These are phyloP conservation scores for Bombylius discolor DNA, from an alignment of 2,888 invertebrate species.

Conservation along the genomic window DNA sequence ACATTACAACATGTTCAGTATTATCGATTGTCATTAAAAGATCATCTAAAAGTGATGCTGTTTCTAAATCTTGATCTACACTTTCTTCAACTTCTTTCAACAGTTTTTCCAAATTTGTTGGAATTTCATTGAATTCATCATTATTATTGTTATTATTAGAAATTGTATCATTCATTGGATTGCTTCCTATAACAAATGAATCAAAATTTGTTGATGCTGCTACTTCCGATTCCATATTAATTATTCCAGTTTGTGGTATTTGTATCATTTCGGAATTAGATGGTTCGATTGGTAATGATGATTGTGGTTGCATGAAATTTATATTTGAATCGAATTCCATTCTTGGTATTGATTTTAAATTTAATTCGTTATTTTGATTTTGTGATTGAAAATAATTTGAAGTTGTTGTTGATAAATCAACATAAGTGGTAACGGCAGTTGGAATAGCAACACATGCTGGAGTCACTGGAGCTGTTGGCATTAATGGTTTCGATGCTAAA, in stretches of 20 bases:
- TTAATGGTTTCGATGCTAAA: conserved; percentile 45
- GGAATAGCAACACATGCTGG: conserved; percentile 35
- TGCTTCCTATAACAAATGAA: neutral
- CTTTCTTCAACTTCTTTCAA: conserved; percentile 22
- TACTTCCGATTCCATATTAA: neutral
- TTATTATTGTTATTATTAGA: neutral
- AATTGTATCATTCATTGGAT: neutral
- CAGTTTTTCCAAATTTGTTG: conserved; percentile 28
- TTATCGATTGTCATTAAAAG: conserved; percentile 35
- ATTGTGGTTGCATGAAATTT: conserved; percentile 8
- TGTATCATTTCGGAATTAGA: no score
- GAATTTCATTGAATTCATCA: conserved; percentile 1
- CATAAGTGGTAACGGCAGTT: conserved; percentile 33
- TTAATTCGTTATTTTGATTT: neutral
- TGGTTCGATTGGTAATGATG: conserved; percentile 14
- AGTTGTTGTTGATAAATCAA: conserved; percentile 27
- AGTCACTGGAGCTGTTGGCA: conserved; percentile 47
- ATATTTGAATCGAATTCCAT: conserved; percentile 21
- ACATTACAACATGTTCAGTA: conserved; percentile 14
- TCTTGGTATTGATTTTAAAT: conserved; percentile 1
- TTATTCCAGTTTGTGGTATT: no score
- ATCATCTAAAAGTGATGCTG: conserved; percentile 33
- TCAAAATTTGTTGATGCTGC: no score
- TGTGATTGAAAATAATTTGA: neutral
- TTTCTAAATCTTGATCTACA: conserved; percentile 28